These are phyloP conservation scores for Cygnus atratus DNA, from an alignment of 2,113 vertebrate genomes.

Conservation along the genomic window DNA sequence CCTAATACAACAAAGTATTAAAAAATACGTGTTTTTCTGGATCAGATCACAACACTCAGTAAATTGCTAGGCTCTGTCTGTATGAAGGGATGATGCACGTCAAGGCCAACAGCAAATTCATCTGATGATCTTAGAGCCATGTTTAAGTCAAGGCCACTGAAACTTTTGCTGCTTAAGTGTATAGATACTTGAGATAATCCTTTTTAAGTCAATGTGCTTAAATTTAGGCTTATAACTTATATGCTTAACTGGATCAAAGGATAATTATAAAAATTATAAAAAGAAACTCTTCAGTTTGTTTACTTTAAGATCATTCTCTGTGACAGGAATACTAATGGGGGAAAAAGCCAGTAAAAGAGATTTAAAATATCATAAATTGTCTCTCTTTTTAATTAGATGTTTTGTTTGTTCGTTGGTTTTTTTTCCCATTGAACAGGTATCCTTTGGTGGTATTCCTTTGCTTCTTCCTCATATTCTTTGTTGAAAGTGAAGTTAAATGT, in stretches of 20 bases:
- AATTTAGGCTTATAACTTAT: background rate
- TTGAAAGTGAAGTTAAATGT: background rate
- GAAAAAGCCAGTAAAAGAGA: background rate
- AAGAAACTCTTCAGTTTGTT: constrained; percentile 3
- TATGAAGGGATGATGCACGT: background rate
- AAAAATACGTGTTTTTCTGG: background rate
- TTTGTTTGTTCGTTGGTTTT: too few relatives aligned
- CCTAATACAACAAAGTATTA: background rate
- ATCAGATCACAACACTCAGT: background rate
- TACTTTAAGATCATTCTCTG: background rate
- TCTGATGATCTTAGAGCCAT: background rate
- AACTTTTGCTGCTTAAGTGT: background rate
- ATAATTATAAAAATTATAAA: background rate
- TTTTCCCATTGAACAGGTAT: background rate
- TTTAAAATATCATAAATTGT: background rate
- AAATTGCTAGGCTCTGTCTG: background rate
- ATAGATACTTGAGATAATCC: background rate
- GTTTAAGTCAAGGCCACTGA: background rate
- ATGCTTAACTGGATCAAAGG: background rate
- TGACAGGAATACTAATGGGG: background rate
- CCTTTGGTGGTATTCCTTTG: background rate
- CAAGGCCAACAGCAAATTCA: background rate
- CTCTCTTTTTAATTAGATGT: background rate
- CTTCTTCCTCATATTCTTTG: background rate
- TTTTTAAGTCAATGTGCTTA: background rate